phyloP scores from a whole-genome alignment of 1,140 invertebrate species.

The Drosophila nannoptera region DNA sequence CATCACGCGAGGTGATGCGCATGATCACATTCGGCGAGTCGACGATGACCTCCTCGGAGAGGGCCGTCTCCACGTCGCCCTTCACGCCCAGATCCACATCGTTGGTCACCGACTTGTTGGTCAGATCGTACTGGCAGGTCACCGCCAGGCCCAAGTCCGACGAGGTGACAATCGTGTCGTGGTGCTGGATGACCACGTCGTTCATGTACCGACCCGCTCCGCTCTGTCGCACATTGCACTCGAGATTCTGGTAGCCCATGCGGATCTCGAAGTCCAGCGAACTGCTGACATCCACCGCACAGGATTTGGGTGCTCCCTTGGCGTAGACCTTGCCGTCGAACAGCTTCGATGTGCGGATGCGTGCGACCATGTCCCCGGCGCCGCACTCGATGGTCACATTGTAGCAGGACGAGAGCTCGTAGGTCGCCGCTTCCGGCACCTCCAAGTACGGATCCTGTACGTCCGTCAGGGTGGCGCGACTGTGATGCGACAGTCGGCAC shows the following conservation, averaged over 20 bases:
- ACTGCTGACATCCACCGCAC: conserved; percentile 91
- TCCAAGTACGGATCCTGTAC: conserved; percentile 95
- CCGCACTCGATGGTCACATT: conserved; percentile 95
- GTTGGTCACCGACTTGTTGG: conserved; percentile 95
- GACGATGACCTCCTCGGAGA: conserved; percentile 91
- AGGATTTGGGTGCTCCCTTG: conserved; percentile 94
- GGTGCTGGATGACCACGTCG: conserved; percentile 95
- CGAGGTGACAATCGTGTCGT: conserved; percentile 96
- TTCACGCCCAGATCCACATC: conserved; percentile 93
- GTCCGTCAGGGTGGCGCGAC: conserved; percentile 90
- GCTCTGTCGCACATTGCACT: conserved; percentile 93
- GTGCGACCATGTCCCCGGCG: conserved; percentile 94
- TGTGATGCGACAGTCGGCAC: conserved; percentile 94
- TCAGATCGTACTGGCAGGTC: conserved; percentile 95
- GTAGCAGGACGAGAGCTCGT: conserved; percentile 95
- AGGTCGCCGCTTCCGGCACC: conserved; percentile 92
- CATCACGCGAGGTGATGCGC: conserved; percentile 90
- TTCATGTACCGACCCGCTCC: conserved; percentile 91
- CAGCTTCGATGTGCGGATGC: conserved; percentile 93
- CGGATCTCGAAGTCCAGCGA: conserved; percentile 91
- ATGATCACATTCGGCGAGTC: conserved; percentile 97
- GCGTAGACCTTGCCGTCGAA: conserved; percentile 97
- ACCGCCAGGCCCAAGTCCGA: conserved; percentile 94
- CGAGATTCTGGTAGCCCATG: conserved; percentile 94
- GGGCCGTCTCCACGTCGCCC: conserved; percentile 88